Evolutionary conservation across 2,113 vertebrate species (phyloP).

Genomic region (Anser brachyrhynchus): DNA sequence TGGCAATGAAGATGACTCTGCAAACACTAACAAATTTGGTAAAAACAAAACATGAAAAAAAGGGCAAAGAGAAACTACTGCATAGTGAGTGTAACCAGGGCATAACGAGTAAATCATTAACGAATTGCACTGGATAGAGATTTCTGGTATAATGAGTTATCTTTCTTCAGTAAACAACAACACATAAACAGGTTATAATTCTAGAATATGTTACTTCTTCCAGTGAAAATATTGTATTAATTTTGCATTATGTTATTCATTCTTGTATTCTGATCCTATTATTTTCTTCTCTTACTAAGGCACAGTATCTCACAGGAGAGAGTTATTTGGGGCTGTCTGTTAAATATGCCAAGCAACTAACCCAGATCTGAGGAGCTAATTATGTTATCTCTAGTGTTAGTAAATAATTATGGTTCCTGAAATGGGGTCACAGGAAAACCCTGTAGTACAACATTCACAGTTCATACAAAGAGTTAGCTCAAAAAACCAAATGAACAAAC

Average conservation of each 20-base stretch:
- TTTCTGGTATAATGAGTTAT: not conserved
- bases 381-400: conserved; percentile 25
- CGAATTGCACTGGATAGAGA: not conserved
- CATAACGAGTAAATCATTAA: not conserved
- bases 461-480: not conserved
- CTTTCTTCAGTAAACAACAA: not conserved
- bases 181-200: not conserved
- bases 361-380: conserved; percentile 5
- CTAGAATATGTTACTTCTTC: not conserved
- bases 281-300: not conserved
- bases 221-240: not conserved
- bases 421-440: conserved; percentile 5
- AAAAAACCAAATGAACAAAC: not conserved
- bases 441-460: not conserved
- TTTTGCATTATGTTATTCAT: not conserved
- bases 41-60: not conserved
- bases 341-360: conserved; percentile 20
- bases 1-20: not conserved
- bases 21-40: not conserved
- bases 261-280: not conserved
- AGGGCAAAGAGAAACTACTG: not conserved
- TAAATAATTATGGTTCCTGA: conserved; percentile 39
- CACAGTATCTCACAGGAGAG: not conserved
- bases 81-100: not conserved
- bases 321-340: conserved; percentile 3